Percentiles rank a stretch among this genome's conserved stretches.
phyloP scores from a whole-genome alignment of 92 coral and sea anemone genomes.

The Actinernus sp. region DNA sequence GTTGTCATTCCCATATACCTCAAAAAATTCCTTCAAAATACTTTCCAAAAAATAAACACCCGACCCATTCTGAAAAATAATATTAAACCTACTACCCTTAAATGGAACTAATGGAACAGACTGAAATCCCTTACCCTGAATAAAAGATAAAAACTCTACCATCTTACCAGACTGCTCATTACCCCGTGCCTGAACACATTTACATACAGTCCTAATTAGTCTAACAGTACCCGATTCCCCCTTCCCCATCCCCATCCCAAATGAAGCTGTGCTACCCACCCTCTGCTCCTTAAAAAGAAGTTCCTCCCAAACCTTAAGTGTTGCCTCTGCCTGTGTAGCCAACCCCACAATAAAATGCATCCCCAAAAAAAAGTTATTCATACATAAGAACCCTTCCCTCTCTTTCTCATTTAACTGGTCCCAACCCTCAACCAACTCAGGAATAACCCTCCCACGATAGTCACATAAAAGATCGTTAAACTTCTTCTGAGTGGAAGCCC shows the following conservation, averaged over 20 bases:
- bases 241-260: constrained; percentile 6
- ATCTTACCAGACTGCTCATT: not conserved
- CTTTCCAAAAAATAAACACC: constrained; percentile 36
- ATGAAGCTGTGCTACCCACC: no score
- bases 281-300: not conserved
- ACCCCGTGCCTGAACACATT: not conserved
- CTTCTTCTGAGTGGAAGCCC: constrained; percentile 13
- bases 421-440: constrained; percentile 16
- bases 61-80: constrained; percentile 2
- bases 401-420: constrained; percentile 2
- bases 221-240: not conserved
- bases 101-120: not conserved
- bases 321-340: not conserved
- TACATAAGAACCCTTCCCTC: not conserved
- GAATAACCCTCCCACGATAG: constrained; percentile 1
- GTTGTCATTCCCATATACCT: constrained; percentile 45
- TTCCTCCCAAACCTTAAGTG: not conserved
- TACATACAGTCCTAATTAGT: not conserved
- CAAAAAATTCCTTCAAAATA: constrained; percentile 30
- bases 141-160: not conserved
- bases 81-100: not conserved
- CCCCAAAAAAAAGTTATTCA: not conserved
- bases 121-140: not conserved
- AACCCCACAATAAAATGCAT: not conserved
- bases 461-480: constrained; percentile 1